Base-by-base conservation (phyloP, 2,888 invertebrate species). In the Neocrepidodera transversa region DNA sequence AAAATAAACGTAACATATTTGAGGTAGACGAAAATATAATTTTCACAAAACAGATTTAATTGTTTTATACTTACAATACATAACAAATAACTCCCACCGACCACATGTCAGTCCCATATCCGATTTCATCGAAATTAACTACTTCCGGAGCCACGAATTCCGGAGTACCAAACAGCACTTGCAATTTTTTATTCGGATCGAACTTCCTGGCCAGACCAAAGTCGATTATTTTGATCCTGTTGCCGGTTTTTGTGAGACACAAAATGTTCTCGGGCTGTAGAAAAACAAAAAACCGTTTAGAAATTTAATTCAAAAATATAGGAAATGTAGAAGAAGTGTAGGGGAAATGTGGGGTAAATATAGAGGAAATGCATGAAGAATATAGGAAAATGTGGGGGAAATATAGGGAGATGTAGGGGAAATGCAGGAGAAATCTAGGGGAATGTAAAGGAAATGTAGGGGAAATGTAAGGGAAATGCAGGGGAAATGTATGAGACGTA, bases 71-170 rank as follows among this genome's bases (percentile, higher is more conserved):
- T 95, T 84, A 98, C 97, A 98, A 84, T 58, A 98, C 96, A 79
- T 98, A 98, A 77, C 95, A 94, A 71, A 99, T 97, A 62, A 99
- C 97, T 38, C 98, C 98, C 17, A 99, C 90, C 52, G 95, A 95
- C 98, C 97, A 98, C 96, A 98, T 97, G 76, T 99, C 99, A 0
- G 98, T 97, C 6, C 92, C 92, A 75, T 91, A 96, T 56, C 93
- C 92, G 72, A 99, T 95, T 74, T 92, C 91, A 78, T 99, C 98
- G 80, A 97, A 99, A 83, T 97, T 98, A 35, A 99, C 95, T 18
- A 98, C 96, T 85, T 99, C 98, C 0, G 98, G 98, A 0, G 97
- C 97, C 48, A 97, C 97, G 78, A 99, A 99, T 82, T 99, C 99
- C 0, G 98, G 98, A 0, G 99, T 99, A 1, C 98, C 99, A 76